Conservation (phyloP, 2,888 invertebrate genomes). For the Octonoba sinensis region DNA sequence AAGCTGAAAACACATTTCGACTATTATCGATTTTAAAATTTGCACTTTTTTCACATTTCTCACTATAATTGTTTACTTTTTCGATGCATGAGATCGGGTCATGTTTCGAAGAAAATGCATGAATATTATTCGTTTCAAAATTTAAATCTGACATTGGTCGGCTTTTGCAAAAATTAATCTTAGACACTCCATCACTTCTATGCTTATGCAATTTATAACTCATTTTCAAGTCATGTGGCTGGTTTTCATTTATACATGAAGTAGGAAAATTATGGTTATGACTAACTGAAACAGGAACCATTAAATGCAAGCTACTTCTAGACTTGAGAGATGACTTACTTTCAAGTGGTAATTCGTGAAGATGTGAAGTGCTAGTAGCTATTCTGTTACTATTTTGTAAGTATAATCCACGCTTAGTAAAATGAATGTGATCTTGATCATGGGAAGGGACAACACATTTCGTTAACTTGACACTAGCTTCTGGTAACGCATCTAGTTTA, state of each 20-base stretch:
- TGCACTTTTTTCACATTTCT: too few species aligned
- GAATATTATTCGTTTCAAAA: too few species aligned
- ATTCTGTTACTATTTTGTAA: slow-evolving; percentile 10
- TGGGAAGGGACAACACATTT: slow-evolving; percentile 18
- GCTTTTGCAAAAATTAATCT: too few species aligned
- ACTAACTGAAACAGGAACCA: slow-evolving; percentile 8
- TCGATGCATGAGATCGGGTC: too few species aligned
- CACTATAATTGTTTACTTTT: too few species aligned
- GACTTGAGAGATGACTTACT: background rate
- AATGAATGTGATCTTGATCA: slow-evolving; percentile 16
- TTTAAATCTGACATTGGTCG: too few species aligned
- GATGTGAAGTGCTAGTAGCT: slow-evolving; percentile 30
- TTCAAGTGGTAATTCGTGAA: slow-evolving; percentile 28
- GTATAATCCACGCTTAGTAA: background rate
- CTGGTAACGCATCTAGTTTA: slow-evolving; percentile 36
- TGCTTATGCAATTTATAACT: too few species aligned
- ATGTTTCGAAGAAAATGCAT: too few species aligned
- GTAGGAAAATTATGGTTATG: slow-evolving; percentile 15
- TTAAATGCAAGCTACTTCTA: slow-evolving; percentile 18
- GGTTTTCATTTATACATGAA: too few species aligned
- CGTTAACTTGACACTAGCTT: slow-evolving; percentile 13
- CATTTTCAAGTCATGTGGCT: too few species aligned
- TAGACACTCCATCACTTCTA: too few species aligned
- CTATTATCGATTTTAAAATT: too few species aligned
- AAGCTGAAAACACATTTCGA: background rate